Percentiles rank a stretch among this genome's conserved stretches.
phyloP scores from a whole-genome alignment of 2,888 invertebrate genomes.

The Acleris literana region DNA sequence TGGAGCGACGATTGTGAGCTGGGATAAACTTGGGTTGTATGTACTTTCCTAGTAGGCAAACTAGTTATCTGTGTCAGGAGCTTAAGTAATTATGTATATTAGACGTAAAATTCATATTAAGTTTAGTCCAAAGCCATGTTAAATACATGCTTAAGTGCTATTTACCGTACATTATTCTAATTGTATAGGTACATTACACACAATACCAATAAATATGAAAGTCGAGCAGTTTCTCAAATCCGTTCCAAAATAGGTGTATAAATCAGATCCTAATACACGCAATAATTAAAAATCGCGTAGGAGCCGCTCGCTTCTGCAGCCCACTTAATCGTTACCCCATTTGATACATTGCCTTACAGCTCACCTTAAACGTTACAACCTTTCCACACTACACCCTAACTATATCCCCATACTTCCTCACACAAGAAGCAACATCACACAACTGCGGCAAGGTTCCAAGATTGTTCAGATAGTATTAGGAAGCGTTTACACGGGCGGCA shows the following conservation, averaged over 20 bases:
- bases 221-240: slow-evolving; percentile 25
- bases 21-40: no score
- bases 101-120: no score
- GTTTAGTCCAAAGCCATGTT: no score
- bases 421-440: slow-evolving; percentile 6
- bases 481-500: slow-evolving; percentile 82
- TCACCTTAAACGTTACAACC: slow-evolving; percentile 56
- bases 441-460: slow-evolving; percentile 66
- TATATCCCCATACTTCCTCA: slow-evolving; percentile 19
- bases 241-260: slow-evolving; percentile 52
- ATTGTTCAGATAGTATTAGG: slow-evolving; percentile 75
- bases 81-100: no score
- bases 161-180: no score
- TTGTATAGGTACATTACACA: no score
- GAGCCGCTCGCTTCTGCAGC: slow-evolving; percentile 62
- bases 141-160: no score
- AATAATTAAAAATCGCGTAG: slow-evolving; percentile 78
- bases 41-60: no score
- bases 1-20: no score
- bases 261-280: slow-evolving; percentile 68
- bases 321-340: slow-evolving; percentile 74
- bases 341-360: slow-evolving; percentile 69
- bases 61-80: no score
- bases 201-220: neutral
- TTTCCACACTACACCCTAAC: slow-evolving; percentile 47